A percentile compares a stretch with the other conserved stretches of the same genome.
phyloP scores from a whole-genome alignment of 1,140 invertebrate genomes.

The Liolophura sinensis region DNA sequence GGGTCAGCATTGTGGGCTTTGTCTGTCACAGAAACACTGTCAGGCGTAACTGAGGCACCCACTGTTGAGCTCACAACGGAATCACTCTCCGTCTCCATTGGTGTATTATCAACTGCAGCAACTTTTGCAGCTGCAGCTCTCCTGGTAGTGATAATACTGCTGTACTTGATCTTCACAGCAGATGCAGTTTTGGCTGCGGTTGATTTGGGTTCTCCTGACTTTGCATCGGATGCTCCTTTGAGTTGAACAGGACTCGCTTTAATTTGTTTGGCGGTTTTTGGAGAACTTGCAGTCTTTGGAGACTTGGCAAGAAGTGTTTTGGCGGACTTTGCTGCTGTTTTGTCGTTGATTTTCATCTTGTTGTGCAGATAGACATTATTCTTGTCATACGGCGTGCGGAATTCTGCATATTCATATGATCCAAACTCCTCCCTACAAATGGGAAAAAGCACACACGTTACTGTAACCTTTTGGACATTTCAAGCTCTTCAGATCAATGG shows the following conservation, averaged over 20 bases:
- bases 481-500: too few relatives aligned
- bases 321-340: background rate
- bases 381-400: slow-evolving; percentile 67
- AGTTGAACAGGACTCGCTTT: background rate
- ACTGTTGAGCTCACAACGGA: background rate
- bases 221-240: background rate
- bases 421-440: slow-evolving; percentile 69
- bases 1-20: background rate
- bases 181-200: slow-evolving; percentile 32
- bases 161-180: slow-evolving; percentile 48
- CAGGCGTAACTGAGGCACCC: background rate
- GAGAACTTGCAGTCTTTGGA: background rate
- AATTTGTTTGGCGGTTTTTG: slow-evolving; percentile 3
- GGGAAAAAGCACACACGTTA: slow-evolving; percentile 7
- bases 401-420: slow-evolving; percentile 75
- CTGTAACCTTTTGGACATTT: too few relatives aligned
- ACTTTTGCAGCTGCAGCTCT: slow-evolving; percentile 11
- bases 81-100: slow-evolving; percentile 6
- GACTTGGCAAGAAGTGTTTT: background rate
- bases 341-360: slow-evolving; percentile 21
- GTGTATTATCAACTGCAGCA: slow-evolving; percentile 2
- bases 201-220: slow-evolving; percentile 12
- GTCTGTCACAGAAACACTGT: background rate
- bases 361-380: slow-evolving; percentile 27
- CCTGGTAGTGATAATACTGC: slow-evolving; percentile 32